phyloP scores from a whole-genome alignment of 1,140 invertebrate species.

The Uloborus diversus region DNA sequence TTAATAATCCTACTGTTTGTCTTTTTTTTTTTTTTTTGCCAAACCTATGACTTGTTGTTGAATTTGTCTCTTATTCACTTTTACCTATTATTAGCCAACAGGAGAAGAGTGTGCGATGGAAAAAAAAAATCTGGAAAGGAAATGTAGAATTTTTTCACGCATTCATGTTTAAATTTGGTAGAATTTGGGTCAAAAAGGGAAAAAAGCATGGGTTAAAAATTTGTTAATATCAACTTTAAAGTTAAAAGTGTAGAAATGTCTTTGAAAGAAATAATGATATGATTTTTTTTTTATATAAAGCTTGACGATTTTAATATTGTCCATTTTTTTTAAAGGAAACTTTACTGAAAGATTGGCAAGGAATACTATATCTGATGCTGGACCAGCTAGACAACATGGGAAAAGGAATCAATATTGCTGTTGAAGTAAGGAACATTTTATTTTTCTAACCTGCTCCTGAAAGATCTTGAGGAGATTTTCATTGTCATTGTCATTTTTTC shows the following conservation, averaged over 20 bases:
- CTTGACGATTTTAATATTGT: neutral
- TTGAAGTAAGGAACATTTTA: conserved; percentile 58
- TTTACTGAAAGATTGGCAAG: conserved; percentile 63
- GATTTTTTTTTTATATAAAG: neutral
- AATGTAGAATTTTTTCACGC: too few relatives aligned
- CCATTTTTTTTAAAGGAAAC: conserved; percentile 61
- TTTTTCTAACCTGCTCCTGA: neutral
- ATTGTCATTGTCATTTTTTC: too few relatives aligned
- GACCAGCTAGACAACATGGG: conserved; percentile 60
- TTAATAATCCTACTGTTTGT: too few relatives aligned
- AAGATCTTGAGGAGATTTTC: neutral
- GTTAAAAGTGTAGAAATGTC: too few relatives aligned
- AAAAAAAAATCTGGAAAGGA: too few relatives aligned
- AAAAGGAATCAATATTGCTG: conserved; percentile 57
- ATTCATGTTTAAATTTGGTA: too few relatives aligned
- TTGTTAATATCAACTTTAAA: too few relatives aligned
- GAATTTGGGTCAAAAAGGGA: too few relatives aligned
- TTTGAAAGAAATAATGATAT: too few relatives aligned
- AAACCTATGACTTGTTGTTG: neutral
- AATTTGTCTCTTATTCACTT: neutral
- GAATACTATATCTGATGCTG: conserved; percentile 63
- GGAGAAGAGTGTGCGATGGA: too few relatives aligned
- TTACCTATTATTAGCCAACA: neutral
- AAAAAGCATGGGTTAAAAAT: too few relatives aligned
- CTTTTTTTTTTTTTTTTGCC: too few relatives aligned